Conservation (phyloP, 2,888 invertebrate genomes). For the Trichogramma dendrolimi region DNA sequence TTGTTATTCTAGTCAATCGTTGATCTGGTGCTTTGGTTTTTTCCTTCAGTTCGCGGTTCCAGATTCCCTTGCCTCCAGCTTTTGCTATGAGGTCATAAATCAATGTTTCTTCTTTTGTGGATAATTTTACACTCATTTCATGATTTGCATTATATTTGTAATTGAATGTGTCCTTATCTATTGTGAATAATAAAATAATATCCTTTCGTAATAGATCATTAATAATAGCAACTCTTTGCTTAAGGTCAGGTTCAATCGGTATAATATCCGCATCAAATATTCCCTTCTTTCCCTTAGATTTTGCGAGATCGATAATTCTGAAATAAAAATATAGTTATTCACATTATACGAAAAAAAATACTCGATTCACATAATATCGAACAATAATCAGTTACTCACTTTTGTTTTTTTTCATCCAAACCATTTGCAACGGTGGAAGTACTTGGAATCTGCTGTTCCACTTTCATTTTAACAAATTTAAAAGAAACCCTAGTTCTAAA, state of each 20-base stretch:
- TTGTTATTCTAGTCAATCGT: slow-evolving; percentile 86
- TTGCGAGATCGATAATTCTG: slow-evolving; percentile 68
- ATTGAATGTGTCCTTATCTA: slow-evolving; percentile 57
- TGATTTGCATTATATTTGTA: slow-evolving; percentile 72
- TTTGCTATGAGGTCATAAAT: slow-evolving; percentile 91
- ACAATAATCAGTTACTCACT: no score
- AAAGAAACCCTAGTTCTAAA: no score
- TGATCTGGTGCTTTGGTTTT: slow-evolving; percentile 86
- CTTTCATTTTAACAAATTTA: no score
- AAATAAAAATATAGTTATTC: not conserved
- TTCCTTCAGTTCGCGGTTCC: slow-evolving; percentile 89
- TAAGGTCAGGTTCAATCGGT: slow-evolving; percentile 64
- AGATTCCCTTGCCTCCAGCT: slow-evolving; percentile 92
- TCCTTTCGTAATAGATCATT: slow-evolving; percentile 78
- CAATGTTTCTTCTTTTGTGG: slow-evolving; percentile 88
- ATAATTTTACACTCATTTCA: slow-evolving; percentile 68
- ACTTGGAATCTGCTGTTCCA: no score
- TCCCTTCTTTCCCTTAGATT: slow-evolving; percentile 66
- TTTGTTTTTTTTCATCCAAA: no score
- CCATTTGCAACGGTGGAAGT: no score
- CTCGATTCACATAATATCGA: no score
- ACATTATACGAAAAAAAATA: no score
- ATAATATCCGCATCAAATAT: slow-evolving; percentile 77
- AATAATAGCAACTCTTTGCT: slow-evolving; percentile 67
- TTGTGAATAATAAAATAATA: slow-evolving; percentile 61